These are phyloP conservation scores for Myodes glareolus DNA, from an alignment of 2,113 vertebrate genomes.

Conservation along the genomic window DNA sequence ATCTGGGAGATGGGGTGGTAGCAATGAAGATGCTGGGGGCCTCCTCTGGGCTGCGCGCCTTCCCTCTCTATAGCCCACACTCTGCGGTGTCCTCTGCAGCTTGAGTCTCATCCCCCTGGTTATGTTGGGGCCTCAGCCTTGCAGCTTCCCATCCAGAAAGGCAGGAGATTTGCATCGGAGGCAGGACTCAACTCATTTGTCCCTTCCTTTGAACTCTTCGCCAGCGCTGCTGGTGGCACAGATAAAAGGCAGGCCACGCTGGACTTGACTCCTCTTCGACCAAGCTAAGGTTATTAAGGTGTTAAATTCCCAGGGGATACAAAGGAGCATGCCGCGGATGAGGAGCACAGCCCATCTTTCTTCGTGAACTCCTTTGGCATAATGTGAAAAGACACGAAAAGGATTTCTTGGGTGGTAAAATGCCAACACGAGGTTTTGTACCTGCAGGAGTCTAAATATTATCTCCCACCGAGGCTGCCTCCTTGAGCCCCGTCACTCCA, in stretches of 20 bases:
- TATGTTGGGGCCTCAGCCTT: not conserved
- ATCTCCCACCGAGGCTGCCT: not conserved
- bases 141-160: not conserved
- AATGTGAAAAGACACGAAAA: not conserved
- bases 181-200: not conserved
- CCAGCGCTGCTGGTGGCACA: not conserved
- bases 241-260: not conserved
- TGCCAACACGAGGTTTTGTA: not conserved
- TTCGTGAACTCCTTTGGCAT: not conserved
- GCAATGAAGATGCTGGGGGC: not conserved
- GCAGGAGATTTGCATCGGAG: not conserved
- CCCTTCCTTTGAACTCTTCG: not conserved
- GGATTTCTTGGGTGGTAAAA: not conserved
- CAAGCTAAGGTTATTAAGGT: not conserved
- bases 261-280: not conserved
- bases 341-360: not conserved
- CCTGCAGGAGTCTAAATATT: not conserved
- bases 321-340: not conserved
- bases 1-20: not conserved
- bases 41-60: fast-evolving
- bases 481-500: not conserved
- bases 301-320: not conserved
- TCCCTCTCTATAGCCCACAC: not conserved
- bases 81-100: not conserved
- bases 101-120: not conserved